Evolutionary conservation across 2,113 vertebrate genomes (phyloP).

Genomic region (Orientallactaga bullata): DNA sequence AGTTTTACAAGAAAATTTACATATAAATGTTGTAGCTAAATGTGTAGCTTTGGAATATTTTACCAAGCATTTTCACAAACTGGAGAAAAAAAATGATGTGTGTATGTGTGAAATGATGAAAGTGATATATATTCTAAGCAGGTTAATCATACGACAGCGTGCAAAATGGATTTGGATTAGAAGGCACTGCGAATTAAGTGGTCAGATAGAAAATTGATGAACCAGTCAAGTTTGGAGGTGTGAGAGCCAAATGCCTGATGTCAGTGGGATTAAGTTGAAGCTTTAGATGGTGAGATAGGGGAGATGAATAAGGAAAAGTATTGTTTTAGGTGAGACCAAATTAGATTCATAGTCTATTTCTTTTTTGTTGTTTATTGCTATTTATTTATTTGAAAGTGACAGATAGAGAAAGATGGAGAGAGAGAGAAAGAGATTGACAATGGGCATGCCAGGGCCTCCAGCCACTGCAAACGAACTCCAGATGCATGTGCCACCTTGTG

Average conservation of each 20-base stretch:
- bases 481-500: no score
- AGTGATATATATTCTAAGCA: not conserved
- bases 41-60: not conserved
- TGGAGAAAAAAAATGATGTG: not conserved
- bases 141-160: not conserved
- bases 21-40: not conserved
- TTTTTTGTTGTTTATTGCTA: no score
- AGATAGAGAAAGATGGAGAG: no score
- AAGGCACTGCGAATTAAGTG: not conserved
- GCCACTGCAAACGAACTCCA: no score
- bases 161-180: not conserved
- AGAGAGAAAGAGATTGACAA: no score
- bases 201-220: not conserved
- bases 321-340: not conserved
- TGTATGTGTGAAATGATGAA: not conserved
- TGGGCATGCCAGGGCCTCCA: no score
- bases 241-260: not conserved
- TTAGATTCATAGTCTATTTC: not conserved
- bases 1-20: not conserved
- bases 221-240: not conserved
- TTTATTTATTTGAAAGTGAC: no score
- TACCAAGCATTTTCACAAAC: not conserved
- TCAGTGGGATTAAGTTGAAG: not conserved
- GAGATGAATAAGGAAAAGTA: not conserved
- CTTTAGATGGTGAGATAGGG: not conserved